A percentile compares a stretch with the other conserved stretches of the same genome.
Conservation (phyloP, 1,140 invertebrate genomes). For the Anoplophora glabripennis region DNA sequence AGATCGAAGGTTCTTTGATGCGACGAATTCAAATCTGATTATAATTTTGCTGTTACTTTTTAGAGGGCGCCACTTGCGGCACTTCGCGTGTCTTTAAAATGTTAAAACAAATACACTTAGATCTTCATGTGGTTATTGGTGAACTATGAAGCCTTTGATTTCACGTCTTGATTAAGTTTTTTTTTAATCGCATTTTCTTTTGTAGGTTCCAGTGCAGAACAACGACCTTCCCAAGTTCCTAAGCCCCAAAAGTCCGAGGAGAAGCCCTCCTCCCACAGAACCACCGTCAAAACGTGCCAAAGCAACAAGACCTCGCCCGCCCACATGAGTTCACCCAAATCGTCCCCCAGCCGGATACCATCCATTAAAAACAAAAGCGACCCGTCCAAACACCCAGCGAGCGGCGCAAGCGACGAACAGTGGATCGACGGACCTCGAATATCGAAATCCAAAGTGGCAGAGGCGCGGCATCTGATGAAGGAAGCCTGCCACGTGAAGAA, state of each 20-base stretch:
- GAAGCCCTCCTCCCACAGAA: constrained; percentile 53
- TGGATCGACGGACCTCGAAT: constrained; percentile 95
- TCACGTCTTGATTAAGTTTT: too few species aligned
- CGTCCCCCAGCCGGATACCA: constrained; percentile 57
- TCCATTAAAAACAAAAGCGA: constrained; percentile 47
- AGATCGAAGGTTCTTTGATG: too few species aligned
- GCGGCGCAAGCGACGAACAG: constrained; percentile 74
- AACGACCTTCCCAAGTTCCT: constrained; percentile 55
- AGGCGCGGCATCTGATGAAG: constrained; percentile 74
- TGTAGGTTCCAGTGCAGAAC: constrained; percentile 63
- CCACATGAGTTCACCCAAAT: constrained; percentile 54
- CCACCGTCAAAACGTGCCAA: constrained; percentile 25
- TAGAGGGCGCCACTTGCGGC: too few species aligned
- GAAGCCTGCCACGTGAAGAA: constrained; percentile 71
- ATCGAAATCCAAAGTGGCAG: constrained; percentile 70
- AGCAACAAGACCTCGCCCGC: constrained; percentile 44
- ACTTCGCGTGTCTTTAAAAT: too few species aligned
- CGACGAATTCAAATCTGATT: too few species aligned
- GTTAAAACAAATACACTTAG: too few species aligned
- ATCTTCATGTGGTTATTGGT: too few species aligned
- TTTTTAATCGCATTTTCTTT: too few species aligned
- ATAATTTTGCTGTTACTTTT: too few species aligned
- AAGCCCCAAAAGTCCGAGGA: constrained; percentile 47
- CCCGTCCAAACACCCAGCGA: constrained; percentile 34
- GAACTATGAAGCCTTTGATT: too few species aligned